Evolutionary conservation across 2,113 vertebrate genomes (phyloP), one percentile per base, ranked within the genome.

Genomic region (Platysternon megacephalum): DNA sequence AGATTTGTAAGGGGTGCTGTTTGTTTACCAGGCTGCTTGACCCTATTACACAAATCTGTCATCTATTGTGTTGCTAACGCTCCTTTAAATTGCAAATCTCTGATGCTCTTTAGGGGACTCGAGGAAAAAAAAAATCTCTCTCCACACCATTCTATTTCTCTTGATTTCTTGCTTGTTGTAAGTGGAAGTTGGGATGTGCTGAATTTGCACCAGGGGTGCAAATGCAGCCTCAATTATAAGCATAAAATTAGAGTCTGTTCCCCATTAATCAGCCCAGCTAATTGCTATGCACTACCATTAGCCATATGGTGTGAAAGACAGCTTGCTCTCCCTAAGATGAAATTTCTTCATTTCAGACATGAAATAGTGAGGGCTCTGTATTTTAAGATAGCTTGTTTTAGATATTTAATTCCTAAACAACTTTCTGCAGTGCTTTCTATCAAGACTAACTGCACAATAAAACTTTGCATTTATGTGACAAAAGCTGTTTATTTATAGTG

Each of bases 201-300:
- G 99, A 99, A 99, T 99, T 98, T 99, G 99, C 99, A 99, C 98
- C 97, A 97, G 98, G 98, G 98, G 98, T 99, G 98, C 98, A 98
- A 98, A 98, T 98, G 98, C 98, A 98, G 98, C 97, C 98, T 99
- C 98, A 99, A 98, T 99, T 99, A 99, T 99, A 99, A 99, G 99
- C 99, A 99, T 99, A 99, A 99, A 99, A 99, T 99, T 98, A 99
- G 98, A 98, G 98, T 98, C 98, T 98, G 98, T 99, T 99, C 98
- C 98, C 99, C 99, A 99, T 99, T 99, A 99, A 99, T 99, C 99
- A 99, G 99, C 98, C 98, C 97, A 98, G 98, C 98, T 99, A 99
- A 99, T 99, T 99, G 99, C 99, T 99, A 99, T 98, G 98, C 98
- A 98, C 98, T 98, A 99, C 99, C 99, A 99, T 99, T 99, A 99